Base-by-base conservation (phyloP, 1,140 invertebrate genomes). In the Myzus persicae region DNA sequence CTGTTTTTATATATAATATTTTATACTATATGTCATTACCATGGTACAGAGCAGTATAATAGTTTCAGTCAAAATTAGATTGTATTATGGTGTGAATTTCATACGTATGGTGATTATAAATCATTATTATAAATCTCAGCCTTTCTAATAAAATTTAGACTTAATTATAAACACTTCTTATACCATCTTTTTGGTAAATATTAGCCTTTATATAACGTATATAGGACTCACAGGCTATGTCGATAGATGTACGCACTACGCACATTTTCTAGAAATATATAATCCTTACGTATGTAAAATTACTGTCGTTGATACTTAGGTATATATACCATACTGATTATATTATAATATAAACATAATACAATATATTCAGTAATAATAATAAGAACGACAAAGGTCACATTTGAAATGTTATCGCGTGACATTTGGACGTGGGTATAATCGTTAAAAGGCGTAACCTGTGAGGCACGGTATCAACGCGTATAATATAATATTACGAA, bases 401-500 rank as follows among this genome's bases (percentile, higher is more conserved):
- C 36, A n/a, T 88, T 76, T 88, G 20, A 88, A 88, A 88, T 88
- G 87, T 88, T 88, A 88, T 48, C 31, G 87, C 42, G 36, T 48
- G 87, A 88, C 87, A 88, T 88, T 88, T 88, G 44, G 31, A 36
- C 87, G 31, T 2, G n/a, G n/a, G n/a, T 48, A 88, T 88, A 48
- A 36, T 88, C 87, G 87, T 88, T 88, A 88, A 88, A 36, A 22
- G 87, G 87, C 46, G 46, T 51, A 38, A 88, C 85, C 31, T 44
- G 44, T 36, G 81, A 38, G 81, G n/a, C 14, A 82, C 22, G 81
- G 85, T 48, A 44, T 88, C 59, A 76, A 76, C 59, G 85, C 5
- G 31, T 44, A 48, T 40, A 48, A 82, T 82, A 82, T 24, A 20
- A 81, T 81, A 81, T 81, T n/a, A n/a, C 9, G 31, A 81, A 81